These are phyloP conservation scores for Eupeodes corollae DNA, from an alignment of 1,140 invertebrate genomes.

Conservation along the genomic window DNA sequence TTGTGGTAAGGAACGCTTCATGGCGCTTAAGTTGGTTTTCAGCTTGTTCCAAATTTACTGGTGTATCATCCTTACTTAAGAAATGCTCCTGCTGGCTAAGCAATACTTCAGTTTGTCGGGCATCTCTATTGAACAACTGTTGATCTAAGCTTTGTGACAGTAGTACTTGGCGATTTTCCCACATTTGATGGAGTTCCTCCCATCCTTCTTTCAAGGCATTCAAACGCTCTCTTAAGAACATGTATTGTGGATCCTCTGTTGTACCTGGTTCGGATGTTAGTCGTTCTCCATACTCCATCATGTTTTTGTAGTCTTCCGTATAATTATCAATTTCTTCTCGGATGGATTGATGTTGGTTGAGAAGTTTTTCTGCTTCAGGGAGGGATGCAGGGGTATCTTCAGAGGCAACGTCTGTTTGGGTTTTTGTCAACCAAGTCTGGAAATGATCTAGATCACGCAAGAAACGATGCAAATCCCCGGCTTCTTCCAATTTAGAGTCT, in stretches of 20 bases:
- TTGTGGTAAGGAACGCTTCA: constrained; percentile 96
- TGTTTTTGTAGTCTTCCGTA: constrained; percentile 93
- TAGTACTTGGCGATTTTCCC: constrained; percentile 93
- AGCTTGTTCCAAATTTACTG: constrained; percentile 88
- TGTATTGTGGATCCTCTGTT: constrained; percentile 93
- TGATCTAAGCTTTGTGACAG: constrained; percentile 88
- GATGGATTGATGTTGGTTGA: constrained; percentile 94
- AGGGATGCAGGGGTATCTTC: constrained; percentile 95
- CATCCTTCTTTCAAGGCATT: constrained; percentile 97
- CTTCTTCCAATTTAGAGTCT: constrained; percentile 96
- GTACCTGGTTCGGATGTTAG: constrained; percentile 56
- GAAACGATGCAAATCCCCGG: constrained; percentile 96
- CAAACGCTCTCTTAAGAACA: constrained; percentile 93
- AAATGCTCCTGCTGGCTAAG: constrained; percentile 94
- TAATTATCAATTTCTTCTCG: constrained; percentile 99
- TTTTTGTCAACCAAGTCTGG: constrained; percentile 97
- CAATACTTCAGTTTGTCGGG: constrained; percentile 93
- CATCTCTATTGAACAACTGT: constrained; percentile 93
- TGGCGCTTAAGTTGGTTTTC: constrained; percentile 95
- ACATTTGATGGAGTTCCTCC: constrained; percentile 98
- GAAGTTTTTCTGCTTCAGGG: constrained; percentile 90
- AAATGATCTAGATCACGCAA: constrained; percentile 98
- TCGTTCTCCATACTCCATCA: constrained; percentile 96
- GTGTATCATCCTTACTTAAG: constrained; percentile 89
- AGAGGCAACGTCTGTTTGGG: constrained; percentile 93